A percentile compares a stretch with the other conserved stretches of the same genome.
These are phyloP conservation scores for Dascyllus trimaculatus DNA, from an alignment of 2,113 vertebrate species.

Conservation along the genomic window DNA sequence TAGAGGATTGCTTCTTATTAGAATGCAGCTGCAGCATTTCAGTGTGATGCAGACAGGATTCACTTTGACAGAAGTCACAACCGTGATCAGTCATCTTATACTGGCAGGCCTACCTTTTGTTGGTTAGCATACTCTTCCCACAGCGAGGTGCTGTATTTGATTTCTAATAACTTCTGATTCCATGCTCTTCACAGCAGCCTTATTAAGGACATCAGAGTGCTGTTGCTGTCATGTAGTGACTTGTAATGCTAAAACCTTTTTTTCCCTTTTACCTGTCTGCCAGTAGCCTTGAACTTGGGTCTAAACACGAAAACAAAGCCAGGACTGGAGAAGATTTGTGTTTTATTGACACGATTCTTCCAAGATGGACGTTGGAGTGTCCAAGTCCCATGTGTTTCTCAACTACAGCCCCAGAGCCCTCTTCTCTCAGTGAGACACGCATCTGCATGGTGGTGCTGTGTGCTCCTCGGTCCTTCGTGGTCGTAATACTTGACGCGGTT, in stretches of 20 bases:
- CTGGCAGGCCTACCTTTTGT: not conserved
- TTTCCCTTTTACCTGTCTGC: constrained; percentile 39
- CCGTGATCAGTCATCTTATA: not conserved
- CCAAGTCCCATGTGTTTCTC: constrained; percentile 71
- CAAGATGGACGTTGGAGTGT: constrained; percentile 75
- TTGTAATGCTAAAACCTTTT: constrained; percentile 37
- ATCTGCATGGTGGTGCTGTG: constrained; percentile 70
- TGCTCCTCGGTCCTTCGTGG: constrained; percentile 20
- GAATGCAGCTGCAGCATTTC: too few species aligned
- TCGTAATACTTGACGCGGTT: constrained; percentile 6
- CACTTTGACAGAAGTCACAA: too few species aligned
- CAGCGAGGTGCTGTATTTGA: not conserved
- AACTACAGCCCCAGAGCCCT: constrained; percentile 70
- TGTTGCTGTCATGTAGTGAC: not conserved
- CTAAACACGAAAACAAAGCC: constrained; percentile 13
- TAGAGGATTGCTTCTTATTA: too few species aligned
- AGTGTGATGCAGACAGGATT: not conserved
- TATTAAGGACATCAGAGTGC: not conserved
- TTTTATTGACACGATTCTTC: constrained; percentile 43
- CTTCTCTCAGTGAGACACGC: constrained; percentile 73
- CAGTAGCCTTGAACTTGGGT: constrained; percentile 56
- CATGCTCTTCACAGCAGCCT: not conserved
- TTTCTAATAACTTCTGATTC: not conserved
- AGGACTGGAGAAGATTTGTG: constrained; percentile 49
- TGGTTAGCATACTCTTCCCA: not conserved